phyloP scores from a whole-genome alignment of 2,797 vertebrate genomes.

The Mormyrus hasselquistii region DNA sequence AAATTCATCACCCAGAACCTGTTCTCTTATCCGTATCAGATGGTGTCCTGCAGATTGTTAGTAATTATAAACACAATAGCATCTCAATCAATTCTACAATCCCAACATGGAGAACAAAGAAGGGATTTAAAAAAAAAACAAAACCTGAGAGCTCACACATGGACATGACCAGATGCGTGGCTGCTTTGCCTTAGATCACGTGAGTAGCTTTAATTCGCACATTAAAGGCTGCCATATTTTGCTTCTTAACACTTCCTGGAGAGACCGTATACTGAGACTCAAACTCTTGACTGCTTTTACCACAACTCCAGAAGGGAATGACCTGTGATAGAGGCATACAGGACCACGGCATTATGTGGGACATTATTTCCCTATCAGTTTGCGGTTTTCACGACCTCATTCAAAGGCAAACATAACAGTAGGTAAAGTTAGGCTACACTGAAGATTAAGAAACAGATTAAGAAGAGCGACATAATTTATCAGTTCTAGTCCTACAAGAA shows the following conservation, averaged over 20 bases:
- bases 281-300: neutral
- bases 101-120: neutral
- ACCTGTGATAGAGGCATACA: neutral
- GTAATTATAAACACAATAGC: neutral
- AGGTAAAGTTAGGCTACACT: neutral
- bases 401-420: neutral
- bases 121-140: neutral
- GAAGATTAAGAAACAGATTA: neutral
- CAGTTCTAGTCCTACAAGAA: neutral
- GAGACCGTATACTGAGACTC: neutral
- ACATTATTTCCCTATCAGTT: neutral
- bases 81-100: neutral
- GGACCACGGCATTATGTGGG: neutral
- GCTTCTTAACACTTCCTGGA: neutral
- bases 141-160: neutral
- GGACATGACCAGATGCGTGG: neutral
- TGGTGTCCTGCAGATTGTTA: neutral
- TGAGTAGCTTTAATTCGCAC: neutral
- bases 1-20: neutral
- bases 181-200: neutral
- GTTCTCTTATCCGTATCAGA: constrained; percentile 3
- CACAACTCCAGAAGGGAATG: neutral
- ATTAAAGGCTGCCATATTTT: neutral
- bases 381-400: neutral
- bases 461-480: neutral